A percentile compares a stretch with the other conserved stretches of the same genome.
phyloP scores from a whole-genome alignment of 2,888 invertebrate species.

The Nowickia ferox region DNA sequence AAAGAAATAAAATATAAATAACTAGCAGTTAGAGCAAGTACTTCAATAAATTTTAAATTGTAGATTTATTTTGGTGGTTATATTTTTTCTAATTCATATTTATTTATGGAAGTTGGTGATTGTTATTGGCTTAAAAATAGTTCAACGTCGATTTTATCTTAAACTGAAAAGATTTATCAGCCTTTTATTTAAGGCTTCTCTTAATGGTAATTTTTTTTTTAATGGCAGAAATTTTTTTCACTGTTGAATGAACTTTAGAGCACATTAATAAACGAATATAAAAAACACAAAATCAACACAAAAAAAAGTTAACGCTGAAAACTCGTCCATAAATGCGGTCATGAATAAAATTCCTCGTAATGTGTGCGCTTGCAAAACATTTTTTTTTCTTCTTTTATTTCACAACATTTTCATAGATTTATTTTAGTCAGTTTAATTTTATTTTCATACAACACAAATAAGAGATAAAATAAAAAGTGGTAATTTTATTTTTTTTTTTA shows the following conservation, averaged over 20 bases:
- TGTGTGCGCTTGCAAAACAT: conserved; percentile 42
- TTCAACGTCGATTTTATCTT: conserved; percentile 41
- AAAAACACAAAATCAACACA: conserved; percentile 31
- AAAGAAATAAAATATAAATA: too few relatives aligned
- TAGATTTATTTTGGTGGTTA: background rate
- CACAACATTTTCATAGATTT: conserved; percentile 38
- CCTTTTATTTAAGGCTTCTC: conserved; percentile 12
- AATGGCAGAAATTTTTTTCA: conserved; percentile 54
- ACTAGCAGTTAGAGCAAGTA: too few relatives aligned
- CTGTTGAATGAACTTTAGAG: conserved; percentile 64
- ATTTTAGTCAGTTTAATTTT: conserved; percentile 5
- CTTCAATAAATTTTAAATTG: too few relatives aligned
- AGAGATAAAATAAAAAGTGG: conserved; percentile 38
- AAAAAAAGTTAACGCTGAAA: conserved; percentile 54
- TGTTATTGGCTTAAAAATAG: conserved; percentile 55
- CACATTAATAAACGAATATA: conserved; percentile 26
- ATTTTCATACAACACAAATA: background rate
- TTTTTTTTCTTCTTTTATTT: conserved; percentile 19
- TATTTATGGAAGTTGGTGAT: conserved; percentile 52
- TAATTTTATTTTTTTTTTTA: too few relatives aligned
- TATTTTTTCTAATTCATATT: background rate
- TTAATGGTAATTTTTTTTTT: conserved; percentile 26
- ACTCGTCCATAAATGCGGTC: conserved; percentile 58
- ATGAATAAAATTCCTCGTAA: conserved; percentile 68
- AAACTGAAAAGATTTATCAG: conserved; percentile 2